Evolutionary conservation across 2,797 vertebrate species (phyloP), one percentile per base, ranked within the genome.

Genomic region (Cyclopterus lumpus): DNA sequence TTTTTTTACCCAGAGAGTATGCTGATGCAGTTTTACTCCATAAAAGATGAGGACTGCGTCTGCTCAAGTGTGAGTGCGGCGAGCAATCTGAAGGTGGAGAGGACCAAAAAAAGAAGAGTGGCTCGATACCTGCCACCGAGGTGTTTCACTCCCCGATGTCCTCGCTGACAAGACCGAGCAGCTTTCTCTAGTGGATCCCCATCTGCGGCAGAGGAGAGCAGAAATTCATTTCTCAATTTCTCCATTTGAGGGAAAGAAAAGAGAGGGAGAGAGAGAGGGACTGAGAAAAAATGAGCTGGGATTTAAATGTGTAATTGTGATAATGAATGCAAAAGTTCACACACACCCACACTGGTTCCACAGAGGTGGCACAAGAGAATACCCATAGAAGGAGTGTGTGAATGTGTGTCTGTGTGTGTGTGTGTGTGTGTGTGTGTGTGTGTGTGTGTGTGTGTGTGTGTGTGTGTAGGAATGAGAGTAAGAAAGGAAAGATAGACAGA

Each of bases 231-330:
- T 73, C 64, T 90, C 70, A 72, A 54, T 80, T 82, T 69, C 60
- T 62, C 34, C n/a, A 20, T 32, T 66, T 46, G 8, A 34, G 46
- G 4, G 10, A 36, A 40, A 40, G 46, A 64, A 34, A 64, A 28
- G 62, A 71, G 11, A 26, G 58, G 64, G 64, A 69, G 7, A 36
- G 68, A 53, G 44, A 26, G 69, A 55, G 28, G 68, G 42, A 76
- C 65, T 26, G 51, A 61, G 79, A 78, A 80, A n/a, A 72, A 63
- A 80, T 38, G 60, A 78, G 64, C 71, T 20, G 5, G 53, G 61
- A 84, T 84, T 86, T 83, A 79, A 86, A 90, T 89, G 68, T 82
- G 71, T 75, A 83, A 91, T 88, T 89, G 53, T 87, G 74, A 90
- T 82, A 87, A 83, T 88, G 58, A 85, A 89, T 79, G 73, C 67